Base-by-base conservation (phyloP, 2,113 vertebrate species). In the Eleginops maclovinus region DNA sequence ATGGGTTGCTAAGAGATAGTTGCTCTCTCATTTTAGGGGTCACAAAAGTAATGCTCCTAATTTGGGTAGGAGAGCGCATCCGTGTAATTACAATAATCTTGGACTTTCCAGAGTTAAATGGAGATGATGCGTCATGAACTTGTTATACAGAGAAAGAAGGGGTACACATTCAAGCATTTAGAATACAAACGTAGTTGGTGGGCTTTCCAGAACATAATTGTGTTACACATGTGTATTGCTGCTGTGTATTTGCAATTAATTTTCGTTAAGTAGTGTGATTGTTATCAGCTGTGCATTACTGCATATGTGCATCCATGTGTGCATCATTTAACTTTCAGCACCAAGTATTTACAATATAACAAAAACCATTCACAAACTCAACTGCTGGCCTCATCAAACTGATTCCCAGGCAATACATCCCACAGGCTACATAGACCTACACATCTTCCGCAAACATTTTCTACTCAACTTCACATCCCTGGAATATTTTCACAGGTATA, bases 11-110 rank as follows among this genome's bases (percentile, higher is more conserved):
- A 85, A 63, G 88, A 82, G 78, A 90, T 79, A 77, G 67, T 21
- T 72, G 65, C 78, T 67, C 83, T 82, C 86, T 89, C 80, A 88
- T 86, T 88, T 92, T 77, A 85, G 70, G 81, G 85, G 84, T 93
- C 89, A 87, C 77, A 83, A 88, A 88, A 81, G 60, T 74, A 89
- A 85, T 79, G 74, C 65, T 70, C 77, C 61, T 88, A 80, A 89
- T 93, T 92, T 92, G 53, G 72, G 66, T 68, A 65, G 85, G 60
- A 83, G 77, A 91, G 79, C 51, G n/a, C 75, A 87, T 84, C 86
- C 87, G 73, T 89, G 77, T 92, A 93, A 93, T 92, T 91, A 92
- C 81, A 90, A 91, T 87, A 90, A 89, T 88, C 86, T 77, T 71
- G 66, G 78, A 64, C 77, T 87, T 88, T 56, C 36, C 79, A 61